Base-by-base conservation (phyloP, 2,888 invertebrate genomes). In the Zelleria hepariella region DNA sequence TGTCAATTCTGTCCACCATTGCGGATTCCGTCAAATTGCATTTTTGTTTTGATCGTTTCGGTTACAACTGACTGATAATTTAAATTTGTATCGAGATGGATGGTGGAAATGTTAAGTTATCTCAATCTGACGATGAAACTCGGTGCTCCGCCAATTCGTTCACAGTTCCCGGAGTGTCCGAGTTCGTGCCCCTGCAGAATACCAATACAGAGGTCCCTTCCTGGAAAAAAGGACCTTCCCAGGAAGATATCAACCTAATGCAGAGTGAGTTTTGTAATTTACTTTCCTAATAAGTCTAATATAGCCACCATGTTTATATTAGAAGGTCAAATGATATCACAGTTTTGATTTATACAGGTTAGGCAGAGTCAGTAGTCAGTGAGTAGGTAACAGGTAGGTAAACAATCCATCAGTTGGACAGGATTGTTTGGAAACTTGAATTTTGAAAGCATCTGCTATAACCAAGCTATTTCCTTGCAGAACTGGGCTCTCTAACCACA, bases 91-190 rank as follows among this genome's bases (percentile, higher is more conserved):
- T 74, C 69, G 66, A 68, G 67, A 87, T 87, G 86, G 77, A 74
- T 59, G 78, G 80, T 60, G 71, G 66, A 59, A 78, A 73, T 59
- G 65, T 66, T 60, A 78, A 75, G 70, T 68, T 74, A 60, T 65
- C 70, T 1, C 71, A 73, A 62, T 62, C 68, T 59, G 77, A 81
- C 25, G 78, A 82, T 47, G 72, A 59, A 53, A 78, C 82, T 64
- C 73, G 71, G 62, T 74, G 75, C 68, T 79, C 83, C 59, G 74
- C 75, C 63, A 81, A 83, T 68, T 78, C 80, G 63, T 80, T 85
- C 74, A 67, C 81, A 95, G 97, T 98, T 91, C 96, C 97, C 77
- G 97, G 97, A 66, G 94, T 97, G 63, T 94, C 94, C 24, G 95
- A 96, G 73, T 97, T 95, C 79, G 93, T 94, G 51, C 92, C 93